Conservation (phyloP, 2,888 invertebrate genomes). For the Chesias legatella region DNA sequence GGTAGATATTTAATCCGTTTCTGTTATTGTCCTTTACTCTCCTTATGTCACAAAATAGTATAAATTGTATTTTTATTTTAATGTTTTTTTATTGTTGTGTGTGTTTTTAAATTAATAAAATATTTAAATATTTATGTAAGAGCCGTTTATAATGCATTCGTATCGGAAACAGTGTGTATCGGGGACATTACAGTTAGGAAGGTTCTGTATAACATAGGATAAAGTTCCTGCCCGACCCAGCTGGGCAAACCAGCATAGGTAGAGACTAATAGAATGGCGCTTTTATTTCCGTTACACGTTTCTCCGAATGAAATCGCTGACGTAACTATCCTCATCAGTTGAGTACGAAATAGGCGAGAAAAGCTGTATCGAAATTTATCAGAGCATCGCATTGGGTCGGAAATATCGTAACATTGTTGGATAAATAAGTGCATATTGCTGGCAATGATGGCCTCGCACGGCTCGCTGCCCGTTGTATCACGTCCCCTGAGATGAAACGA, state of each 20-base stretch:
- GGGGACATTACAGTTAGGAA: constrained; percentile 3
- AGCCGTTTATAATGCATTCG: not conserved
- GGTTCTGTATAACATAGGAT: constrained; percentile 11
- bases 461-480: constrained; percentile 47
- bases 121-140: no score
- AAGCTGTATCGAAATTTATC: constrained; percentile 52
- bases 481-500: constrained; percentile 58
- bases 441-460: constrained; percentile 50
- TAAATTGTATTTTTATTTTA: no score
- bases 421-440: constrained; percentile 63
- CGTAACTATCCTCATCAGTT: constrained; percentile 39
- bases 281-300: constrained; percentile 46
- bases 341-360: constrained; percentile 38
- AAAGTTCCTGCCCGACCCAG: constrained; percentile 11
- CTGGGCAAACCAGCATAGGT: constrained; percentile 13
- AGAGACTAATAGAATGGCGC: constrained; percentile 29
- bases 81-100: no score
- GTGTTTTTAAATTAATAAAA: no score
- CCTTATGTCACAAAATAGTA: no score
- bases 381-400: constrained; percentile 51
- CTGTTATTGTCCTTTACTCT: no score
- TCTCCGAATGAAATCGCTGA: constrained; percentile 38
- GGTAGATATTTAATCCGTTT: no score
- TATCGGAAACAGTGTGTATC: constrained; percentile 3
- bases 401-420: constrained; percentile 56